A percentile compares a stretch with the other conserved stretches of the same genome.
These are phyloP conservation scores for Hemithea aestivaria DNA, from an alignment of 2,888 invertebrate species.

Conservation along the genomic window DNA sequence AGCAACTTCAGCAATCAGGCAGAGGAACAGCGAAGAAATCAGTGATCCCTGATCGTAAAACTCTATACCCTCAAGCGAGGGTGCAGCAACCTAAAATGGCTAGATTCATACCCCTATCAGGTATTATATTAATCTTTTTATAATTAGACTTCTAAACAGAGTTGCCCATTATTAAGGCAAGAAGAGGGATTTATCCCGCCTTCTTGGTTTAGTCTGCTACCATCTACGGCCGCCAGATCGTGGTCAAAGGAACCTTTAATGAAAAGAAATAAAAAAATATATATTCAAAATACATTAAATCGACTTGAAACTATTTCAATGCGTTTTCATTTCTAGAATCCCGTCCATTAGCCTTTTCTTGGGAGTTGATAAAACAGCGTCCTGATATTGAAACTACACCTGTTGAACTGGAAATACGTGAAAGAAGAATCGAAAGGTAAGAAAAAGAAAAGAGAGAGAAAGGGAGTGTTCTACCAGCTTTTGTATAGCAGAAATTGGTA, in stretches of 20 bases:
- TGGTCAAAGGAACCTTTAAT: too few species aligned
- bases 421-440: constrained; percentile 70
- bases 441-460: too few species aligned
- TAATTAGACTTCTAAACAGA: too few species aligned
- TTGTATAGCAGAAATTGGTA: too few species aligned
- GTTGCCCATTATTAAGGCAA: too few species aligned
- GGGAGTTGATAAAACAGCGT: constrained; percentile 58
- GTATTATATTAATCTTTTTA: constrained; percentile 38
- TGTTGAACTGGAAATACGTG: constrained; percentile 78
- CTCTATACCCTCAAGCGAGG: constrained; percentile 44
- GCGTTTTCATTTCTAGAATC: constrained; percentile 40
- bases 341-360: constrained; percentile 54
- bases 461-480: too few species aligned
- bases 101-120: constrained; percentile 54
- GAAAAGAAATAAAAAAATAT: too few species aligned
- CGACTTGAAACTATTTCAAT: too few species aligned
- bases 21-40: constrained; percentile 36
- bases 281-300: too few species aligned
- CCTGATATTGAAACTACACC: constrained; percentile 63
- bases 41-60: constrained; percentile 37
- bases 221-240: too few species aligned
- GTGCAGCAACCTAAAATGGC: constrained; percentile 42
- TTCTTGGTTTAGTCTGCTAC: too few species aligned
- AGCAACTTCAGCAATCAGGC: constrained; percentile 2
- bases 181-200: too few species aligned